phyloP scores from a whole-genome alignment of 2,113 vertebrate species.

The Erinaceus europaeus region DNA sequence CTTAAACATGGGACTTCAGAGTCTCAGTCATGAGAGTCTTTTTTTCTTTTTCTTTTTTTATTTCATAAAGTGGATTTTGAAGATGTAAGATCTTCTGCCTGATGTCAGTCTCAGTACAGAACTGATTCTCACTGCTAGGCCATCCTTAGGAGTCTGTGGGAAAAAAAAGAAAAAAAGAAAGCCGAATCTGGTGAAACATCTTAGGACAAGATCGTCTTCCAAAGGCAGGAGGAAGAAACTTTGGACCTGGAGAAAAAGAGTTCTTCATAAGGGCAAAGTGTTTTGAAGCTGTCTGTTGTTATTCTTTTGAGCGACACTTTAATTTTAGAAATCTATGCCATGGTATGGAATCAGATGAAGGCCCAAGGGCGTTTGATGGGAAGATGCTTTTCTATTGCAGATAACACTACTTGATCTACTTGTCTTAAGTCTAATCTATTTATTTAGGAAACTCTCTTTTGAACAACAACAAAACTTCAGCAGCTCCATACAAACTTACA shows the following conservation, averaged over 20 bases:
- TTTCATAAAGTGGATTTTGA: constrained; percentile 19
- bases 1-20: too few relatives aligned
- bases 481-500: constrained; percentile 15
- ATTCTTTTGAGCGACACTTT: constrained; percentile 51
- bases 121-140: too few relatives aligned
- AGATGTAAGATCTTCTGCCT: neutral
- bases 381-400: constrained; percentile 47
- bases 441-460: constrained; percentile 45
- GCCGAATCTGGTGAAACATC: neutral
- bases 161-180: too few relatives aligned
- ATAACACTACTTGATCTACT: constrained; percentile 18
- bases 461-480: constrained; percentile 29
- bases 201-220: constrained; percentile 26
- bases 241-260: neutral
- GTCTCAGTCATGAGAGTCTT: too few relatives aligned
- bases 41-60: too few relatives aligned
- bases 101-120: neutral
- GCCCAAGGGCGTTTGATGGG: neutral
- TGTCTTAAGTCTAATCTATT: constrained; percentile 15
- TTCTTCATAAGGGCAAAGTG: neutral
- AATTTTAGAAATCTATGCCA: constrained; percentile 54
- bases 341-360: constrained; percentile 21
- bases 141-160: too few relatives aligned
- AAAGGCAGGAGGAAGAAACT: neutral
- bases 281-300: neutral